Evolutionary conservation across 2,113 vertebrate genomes (phyloP).

Genomic region (Hoplias malabaricus): DNA sequence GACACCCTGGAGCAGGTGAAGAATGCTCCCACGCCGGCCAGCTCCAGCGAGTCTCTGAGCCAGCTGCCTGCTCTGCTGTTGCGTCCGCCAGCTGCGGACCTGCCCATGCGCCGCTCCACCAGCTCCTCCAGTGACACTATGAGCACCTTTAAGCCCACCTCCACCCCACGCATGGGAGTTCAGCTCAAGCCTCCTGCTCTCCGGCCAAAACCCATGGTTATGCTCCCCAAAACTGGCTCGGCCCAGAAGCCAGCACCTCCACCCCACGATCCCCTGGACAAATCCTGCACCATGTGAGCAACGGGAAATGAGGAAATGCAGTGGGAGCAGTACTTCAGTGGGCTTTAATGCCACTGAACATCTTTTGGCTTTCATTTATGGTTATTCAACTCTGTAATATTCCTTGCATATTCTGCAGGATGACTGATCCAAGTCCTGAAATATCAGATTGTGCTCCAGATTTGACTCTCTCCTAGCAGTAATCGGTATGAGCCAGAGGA

Average conservation of each 20-base stretch:
- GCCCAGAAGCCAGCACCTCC: slow-evolving; percentile 77
- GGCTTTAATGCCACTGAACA: not conserved
- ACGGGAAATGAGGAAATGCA: not conserved
- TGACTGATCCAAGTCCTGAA: not conserved
- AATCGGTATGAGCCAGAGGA: not conserved
- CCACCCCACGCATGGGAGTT: slow-evolving; percentile 93
- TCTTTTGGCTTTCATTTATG: not conserved
- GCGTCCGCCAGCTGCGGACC: slow-evolving; percentile 74
- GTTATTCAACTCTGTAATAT: not conserved
- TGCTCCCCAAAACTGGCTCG: slow-evolving; percentile 85
- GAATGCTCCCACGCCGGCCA: slow-evolving; percentile 75
- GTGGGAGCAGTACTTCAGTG: not conserved
- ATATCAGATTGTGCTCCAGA: not conserved
- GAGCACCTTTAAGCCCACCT: slow-evolving; percentile 94
- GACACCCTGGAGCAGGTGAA: slow-evolving; percentile 94
- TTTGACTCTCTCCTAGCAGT: not conserved
- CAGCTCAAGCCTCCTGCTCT: slow-evolving; percentile 93
- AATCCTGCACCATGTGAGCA: slow-evolving; percentile 95
- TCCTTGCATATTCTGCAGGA: not conserved
- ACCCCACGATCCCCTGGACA: slow-evolving; percentile 88
- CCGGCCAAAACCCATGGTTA: slow-evolving; percentile 91
- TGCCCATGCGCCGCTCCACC: slow-evolving; percentile 86
- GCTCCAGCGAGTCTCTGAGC: slow-evolving; percentile 85
- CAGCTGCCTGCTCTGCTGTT: slow-evolving; percentile 81
- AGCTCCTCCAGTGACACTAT: slow-evolving; percentile 91